Percentiles rank a stretch among this genome's conserved stretches.
Evolutionary conservation across 1,140 invertebrate genomes (phyloP).

Genomic region (Aphelenchoides avenae): DNA sequence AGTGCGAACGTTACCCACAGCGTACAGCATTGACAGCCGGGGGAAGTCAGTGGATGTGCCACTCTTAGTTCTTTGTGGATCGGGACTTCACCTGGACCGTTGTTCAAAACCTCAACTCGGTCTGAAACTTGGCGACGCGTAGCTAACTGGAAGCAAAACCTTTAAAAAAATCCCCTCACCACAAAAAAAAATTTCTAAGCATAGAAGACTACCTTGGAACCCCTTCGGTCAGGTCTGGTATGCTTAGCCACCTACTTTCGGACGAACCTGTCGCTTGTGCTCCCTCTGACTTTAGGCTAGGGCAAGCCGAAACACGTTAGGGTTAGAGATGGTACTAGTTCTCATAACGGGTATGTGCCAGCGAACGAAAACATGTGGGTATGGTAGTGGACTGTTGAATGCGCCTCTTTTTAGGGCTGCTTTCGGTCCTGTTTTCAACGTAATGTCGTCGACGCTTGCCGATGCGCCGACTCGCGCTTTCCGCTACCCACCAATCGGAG

Average conservation of each 20-base stretch:
- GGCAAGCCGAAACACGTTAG: background rate
- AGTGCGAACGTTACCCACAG: no score
- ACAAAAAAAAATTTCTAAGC: no score
- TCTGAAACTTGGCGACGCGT: no score
- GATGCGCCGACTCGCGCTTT: slow-evolving; percentile 21
- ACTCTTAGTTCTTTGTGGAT: no score
- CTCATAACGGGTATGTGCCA: background rate
- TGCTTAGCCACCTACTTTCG: background rate
- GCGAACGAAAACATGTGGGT: background rate
- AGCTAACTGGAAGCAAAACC: no score
- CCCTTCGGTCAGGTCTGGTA: no score
- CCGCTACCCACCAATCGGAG: background rate
- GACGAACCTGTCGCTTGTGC: background rate
- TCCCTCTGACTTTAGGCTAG: background rate
- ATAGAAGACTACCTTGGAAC: no score
- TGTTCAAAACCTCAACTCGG: no score
- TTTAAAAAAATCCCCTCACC: no score
- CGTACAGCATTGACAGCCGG: no score
- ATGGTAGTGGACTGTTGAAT: slow-evolving; percentile 1
- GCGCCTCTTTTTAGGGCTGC: slow-evolving; percentile 16
- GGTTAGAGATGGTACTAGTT: background rate
- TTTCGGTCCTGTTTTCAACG: slow-evolving; percentile 26
- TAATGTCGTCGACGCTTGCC: slow-evolving; percentile 14
- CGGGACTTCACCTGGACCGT: no score
- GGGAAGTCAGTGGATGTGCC: no score